Evolutionary conservation across 2,797 vertebrate species (phyloP), one percentile per base, ranked within the genome.

Genomic region (Paramormyrops hopkinsi): DNA sequence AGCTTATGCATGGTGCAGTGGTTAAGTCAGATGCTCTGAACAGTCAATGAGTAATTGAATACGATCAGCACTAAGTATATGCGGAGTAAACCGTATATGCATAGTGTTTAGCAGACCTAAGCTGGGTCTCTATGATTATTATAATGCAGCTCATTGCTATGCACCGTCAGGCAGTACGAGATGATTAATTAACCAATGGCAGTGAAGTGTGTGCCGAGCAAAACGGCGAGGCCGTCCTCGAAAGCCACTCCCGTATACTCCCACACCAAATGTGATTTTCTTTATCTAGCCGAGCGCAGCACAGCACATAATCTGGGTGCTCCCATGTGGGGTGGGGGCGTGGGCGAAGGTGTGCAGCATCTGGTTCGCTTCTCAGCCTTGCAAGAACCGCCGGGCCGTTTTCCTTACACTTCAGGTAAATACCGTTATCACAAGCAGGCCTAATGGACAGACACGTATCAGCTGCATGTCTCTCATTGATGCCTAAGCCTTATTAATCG

Each of bases 201-300:
- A 22, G 79, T 85, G 33, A 87, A 90, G 89, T 62, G 87, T 90
- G 91, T 86, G 88, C 22, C 48, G 90, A 87, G 89, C 91, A 90
- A 90, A 90, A 44, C 14, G 89, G 88, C 88, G 90, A 89, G 86
- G 90, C 59, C 59, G 37, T 69, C 87, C 87, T 95, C 94, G 94
- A 93, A 94, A 93, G 94, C 93, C 93, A 94, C 92, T 95, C 93
- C 94, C 94, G 91, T 92, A 92, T 89, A 93, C 94, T 94, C 92
- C 93, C 92, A 95, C 95, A 95, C 96, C 95, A 95, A 59, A 96
- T 95, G 95, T 95, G 95, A 96, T 96, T 96, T 95, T 95, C 96
- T 96, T 96, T 96, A 96, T 96, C 96, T 96, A 95, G 94, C 93
- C 93, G 95, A 93, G 94, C 95, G 96, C 96, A 96, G 96, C 96